Conservation (phyloP, 2,888 invertebrate genomes). For the Pterostichus niger region DNA sequence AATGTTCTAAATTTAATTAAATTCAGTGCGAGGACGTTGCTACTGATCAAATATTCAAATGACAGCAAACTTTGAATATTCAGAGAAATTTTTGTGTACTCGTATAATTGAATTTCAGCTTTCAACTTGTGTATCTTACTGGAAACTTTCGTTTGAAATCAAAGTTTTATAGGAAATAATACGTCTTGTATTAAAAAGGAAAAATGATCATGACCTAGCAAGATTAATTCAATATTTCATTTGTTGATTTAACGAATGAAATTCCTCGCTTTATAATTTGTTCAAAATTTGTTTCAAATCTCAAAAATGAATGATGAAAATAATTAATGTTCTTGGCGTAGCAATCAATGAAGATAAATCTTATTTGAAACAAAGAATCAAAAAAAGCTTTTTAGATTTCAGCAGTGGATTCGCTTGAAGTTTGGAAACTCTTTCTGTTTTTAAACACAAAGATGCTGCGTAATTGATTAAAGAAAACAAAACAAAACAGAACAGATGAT, state of each 20-base stretch:
- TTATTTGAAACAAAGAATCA: slow-evolving; percentile 29
- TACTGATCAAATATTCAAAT: slow-evolving; percentile 48
- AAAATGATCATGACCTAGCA: slow-evolving; percentile 2
- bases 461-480: slow-evolving; percentile 47
- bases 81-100: slow-evolving; percentile 41
- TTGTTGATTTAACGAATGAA: slow-evolving; percentile 30
- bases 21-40: not conserved
- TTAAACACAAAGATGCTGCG: slow-evolving; percentile 28
- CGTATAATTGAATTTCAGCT: slow-evolving; percentile 40
- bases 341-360: slow-evolving; percentile 50
- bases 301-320: slow-evolving; percentile 21
- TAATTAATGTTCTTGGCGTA: slow-evolving; percentile 39
- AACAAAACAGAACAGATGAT: slow-evolving; percentile 36
- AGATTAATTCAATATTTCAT: slow-evolving; percentile 23
- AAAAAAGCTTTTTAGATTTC: slow-evolving; percentile 29
- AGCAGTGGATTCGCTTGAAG: not conserved
- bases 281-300: slow-evolving; percentile 24
- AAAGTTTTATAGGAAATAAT: slow-evolving; percentile 33
- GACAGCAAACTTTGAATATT: slow-evolving; percentile 33
- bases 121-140: slow-evolving; percentile 41
- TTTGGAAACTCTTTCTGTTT: slow-evolving; percentile 28
- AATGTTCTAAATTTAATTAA: slow-evolving; percentile 49
- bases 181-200: not conserved
- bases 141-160: slow-evolving; percentile 28
- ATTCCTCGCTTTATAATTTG: slow-evolving; percentile 22